phyloP scores from a whole-genome alignment of 2,888 invertebrate genomes.

The Pandemis cinnamomeana region DNA sequence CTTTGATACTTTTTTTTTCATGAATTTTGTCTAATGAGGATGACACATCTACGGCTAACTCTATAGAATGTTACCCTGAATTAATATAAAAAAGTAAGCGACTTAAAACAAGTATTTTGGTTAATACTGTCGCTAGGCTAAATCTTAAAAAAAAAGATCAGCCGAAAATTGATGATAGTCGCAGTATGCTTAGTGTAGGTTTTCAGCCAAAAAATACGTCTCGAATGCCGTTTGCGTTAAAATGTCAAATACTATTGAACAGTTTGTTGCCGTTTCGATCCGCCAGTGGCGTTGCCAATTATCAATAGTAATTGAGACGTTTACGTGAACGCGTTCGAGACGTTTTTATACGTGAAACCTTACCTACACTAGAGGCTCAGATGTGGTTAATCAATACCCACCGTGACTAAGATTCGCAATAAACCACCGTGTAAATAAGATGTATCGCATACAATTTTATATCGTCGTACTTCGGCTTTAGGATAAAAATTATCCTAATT shows the following conservation, averaged over 20 bases:
- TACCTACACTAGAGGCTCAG: neutral
- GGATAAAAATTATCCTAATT: constrained; percentile 45
- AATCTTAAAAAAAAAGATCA: no score
- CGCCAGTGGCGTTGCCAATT: no score
- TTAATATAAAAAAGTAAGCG: no score
- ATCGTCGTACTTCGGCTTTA: constrained; percentile 48
- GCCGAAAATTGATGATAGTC: neutral
- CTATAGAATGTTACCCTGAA: neutral
- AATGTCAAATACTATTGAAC: no score
- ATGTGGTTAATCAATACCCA: neutral
- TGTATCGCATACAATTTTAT: constrained; percentile 25
- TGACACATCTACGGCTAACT: neutral
- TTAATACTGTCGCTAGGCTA: no score
- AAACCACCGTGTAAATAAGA: constrained; percentile 31
- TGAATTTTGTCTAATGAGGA: neutral
- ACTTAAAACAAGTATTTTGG: no score
- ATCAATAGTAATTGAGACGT: no score
- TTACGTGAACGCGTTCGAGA: no score
- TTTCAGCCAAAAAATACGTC: no score
- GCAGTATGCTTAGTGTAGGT: neutral
- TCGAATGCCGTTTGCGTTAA: no score
- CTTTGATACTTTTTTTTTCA: neutral
- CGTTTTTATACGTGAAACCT: no score
- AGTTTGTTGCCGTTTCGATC: no score
- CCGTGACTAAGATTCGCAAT: neutral